Percentiles rank a stretch among this genome's conserved stretches.
Evolutionary conservation across 2,113 vertebrate genomes (phyloP).

Genomic region (Acrocephalus kingi): DNA sequence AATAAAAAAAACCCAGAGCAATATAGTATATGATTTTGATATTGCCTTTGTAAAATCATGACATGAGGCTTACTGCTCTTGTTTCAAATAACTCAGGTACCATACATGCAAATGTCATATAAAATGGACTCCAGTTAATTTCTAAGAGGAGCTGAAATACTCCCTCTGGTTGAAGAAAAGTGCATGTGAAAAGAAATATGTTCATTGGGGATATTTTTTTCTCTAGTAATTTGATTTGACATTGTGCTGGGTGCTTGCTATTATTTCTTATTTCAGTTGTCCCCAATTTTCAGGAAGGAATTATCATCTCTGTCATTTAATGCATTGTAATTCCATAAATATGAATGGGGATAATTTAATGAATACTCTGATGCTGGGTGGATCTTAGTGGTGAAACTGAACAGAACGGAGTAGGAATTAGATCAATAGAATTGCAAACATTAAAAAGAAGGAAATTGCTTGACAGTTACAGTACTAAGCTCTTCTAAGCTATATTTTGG

Average conservation of each 20-base stretch:
- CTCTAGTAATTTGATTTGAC: not conserved
- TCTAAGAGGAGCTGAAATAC: not conserved
- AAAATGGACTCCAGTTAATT: not conserved
- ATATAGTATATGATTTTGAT: not conserved
- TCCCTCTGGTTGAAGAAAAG: not conserved
- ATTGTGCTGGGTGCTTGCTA: not conserved
- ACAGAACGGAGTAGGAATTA: not conserved
- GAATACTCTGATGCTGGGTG: not conserved
- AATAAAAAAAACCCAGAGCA: not conserved
- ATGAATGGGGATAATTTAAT: not conserved
- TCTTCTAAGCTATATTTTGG: not conserved
- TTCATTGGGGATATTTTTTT: not conserved
- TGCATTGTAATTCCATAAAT: not conserved
- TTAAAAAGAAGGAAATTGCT: not conserved
- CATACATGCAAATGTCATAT: not conserved
- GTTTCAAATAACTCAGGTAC: not conserved
- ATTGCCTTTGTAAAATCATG: not conserved
- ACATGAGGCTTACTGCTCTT: not conserved
- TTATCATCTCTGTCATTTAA: not conserved
- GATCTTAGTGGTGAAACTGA: not conserved
- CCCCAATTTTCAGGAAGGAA: not conserved
- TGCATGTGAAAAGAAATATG: not conserved
- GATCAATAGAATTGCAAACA: not conserved
- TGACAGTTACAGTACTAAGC: not conserved
- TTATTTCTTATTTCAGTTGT: not conserved